Conservation (phyloP, 2,888 invertebrate species). For the Pycnomerus fuliginosus region DNA sequence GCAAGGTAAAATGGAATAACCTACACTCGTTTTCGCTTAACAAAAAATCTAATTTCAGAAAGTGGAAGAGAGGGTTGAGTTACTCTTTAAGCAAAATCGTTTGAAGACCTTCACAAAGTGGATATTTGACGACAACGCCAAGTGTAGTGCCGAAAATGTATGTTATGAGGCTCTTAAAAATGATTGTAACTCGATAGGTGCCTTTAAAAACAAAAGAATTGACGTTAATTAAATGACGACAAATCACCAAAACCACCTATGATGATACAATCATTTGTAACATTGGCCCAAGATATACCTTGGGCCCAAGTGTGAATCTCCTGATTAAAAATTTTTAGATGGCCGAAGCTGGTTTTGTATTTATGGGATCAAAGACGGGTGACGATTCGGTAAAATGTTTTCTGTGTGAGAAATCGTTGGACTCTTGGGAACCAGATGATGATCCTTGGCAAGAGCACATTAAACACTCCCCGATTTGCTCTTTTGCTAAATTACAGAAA, state of each 20-base stretch:
- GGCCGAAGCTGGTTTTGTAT: constrained; percentile 84
- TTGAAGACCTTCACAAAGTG: neutral
- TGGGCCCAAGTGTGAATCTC: too few relatives aligned
- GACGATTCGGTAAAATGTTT: constrained; percentile 81
- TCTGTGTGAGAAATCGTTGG: constrained; percentile 77
- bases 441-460: constrained; percentile 81
- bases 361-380: constrained; percentile 65
- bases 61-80: neutral
- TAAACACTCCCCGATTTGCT: constrained; percentile 70
- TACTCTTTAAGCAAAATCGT: neutral
- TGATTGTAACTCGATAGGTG: too few relatives aligned
- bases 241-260: too few relatives aligned
- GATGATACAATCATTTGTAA: too few relatives aligned
- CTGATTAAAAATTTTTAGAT: constrained; percentile 61
- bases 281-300: too few relatives aligned
- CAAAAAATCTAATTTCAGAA: too few relatives aligned
- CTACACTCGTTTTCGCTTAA: too few relatives aligned
- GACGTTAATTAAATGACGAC: too few relatives aligned
- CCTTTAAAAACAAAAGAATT: too few relatives aligned
- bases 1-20: too few relatives aligned
- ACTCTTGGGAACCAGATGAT: constrained; percentile 84
- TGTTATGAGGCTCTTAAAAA: too few relatives aligned
- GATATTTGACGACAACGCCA: neutral
- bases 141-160: neutral
- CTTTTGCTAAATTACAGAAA: constrained; percentile 66